These are phyloP conservation scores for Diadophis punctatus DNA, from an alignment of 2,113 vertebrate species.

Conservation along the genomic window DNA sequence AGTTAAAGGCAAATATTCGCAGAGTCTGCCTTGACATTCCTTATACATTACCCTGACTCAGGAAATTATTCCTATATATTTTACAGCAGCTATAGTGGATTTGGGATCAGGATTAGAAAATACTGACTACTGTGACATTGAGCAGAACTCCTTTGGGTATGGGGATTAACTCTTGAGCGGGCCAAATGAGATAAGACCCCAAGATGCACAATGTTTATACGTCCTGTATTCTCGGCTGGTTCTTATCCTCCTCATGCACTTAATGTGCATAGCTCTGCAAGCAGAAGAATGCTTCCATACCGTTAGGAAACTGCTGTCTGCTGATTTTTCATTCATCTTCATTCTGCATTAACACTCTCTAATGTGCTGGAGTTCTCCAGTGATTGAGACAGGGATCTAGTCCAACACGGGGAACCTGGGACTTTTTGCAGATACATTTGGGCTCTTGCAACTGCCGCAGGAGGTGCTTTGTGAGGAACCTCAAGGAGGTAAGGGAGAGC, in stretches of 20 bases:
- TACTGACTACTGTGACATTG: slow-evolving; percentile 81
- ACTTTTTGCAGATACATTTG: not conserved
- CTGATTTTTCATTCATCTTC: not conserved
- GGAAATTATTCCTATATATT: slow-evolving; percentile 87
- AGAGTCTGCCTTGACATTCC: slow-evolving; percentile 78
- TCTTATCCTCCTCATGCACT: not conserved
- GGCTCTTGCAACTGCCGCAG: not conserved
- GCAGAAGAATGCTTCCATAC: not conserved
- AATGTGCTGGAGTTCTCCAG: not conserved
- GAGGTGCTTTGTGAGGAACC: not conserved
- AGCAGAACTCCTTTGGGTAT: slow-evolving; percentile 71
- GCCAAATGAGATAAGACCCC: slow-evolving; percentile 46
- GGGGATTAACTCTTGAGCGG: slow-evolving; percentile 59
- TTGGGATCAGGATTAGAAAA: slow-evolving; percentile 78
- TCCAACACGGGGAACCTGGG: not conserved
- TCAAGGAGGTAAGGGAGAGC: not conserved
- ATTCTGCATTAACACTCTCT: not conserved
- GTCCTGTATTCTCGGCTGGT: not conserved
- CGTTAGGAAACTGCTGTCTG: not conserved
- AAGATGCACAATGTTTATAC: not conserved
- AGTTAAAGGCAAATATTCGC: slow-evolving; percentile 78
- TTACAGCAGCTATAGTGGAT: slow-evolving; percentile 78
- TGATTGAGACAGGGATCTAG: not conserved
- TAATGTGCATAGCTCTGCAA: not conserved
- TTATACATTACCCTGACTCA: slow-evolving; percentile 80